Evolutionary conservation across 2,888 invertebrate genomes (phyloP), one percentile per base, ranked within the genome.

Genomic region (Cacoxenus indagator): DNA sequence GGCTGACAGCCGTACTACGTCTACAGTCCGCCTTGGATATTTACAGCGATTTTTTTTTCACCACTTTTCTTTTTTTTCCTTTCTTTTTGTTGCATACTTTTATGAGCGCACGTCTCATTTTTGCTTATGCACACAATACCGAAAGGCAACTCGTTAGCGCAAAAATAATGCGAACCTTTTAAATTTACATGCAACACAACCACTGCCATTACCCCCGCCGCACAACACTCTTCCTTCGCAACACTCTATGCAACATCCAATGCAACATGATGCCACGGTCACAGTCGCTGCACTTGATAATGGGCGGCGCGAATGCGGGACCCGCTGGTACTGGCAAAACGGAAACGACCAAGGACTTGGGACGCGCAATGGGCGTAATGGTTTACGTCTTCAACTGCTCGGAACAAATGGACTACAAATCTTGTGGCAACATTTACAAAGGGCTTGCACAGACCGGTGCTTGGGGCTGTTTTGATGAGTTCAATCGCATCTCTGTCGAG

Each of bases 401-500:
- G 0, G 97, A 97, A 88, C 97, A 97, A 90, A 97, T 98, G 97
- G 97, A 98, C 89, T 98, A 97, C 89, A 96, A 96, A 89, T 97
- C 97, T 46, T 95, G 97, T 81, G 97, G 96, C 65, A 97, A 96
- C 88, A 97, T 98, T 89, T 98, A 97, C 89, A 98, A 97, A 90
- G 98, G 91, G 87, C 89, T 98, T 65, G 93, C 96, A 1, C 97
- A 98, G 89, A 96, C 97, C 19, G 98, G 98, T 2, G 96, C 97
- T 27, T 98, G 97, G 97, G 98, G 98, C 55, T 98, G 98, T 88
- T 98, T 98, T 88, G 98, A 98, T 87, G 98, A 98, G 89, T 98
- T 98, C 89, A 98, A 98, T 89, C 91, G 98, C 71, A 98, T 98
- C 85, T 94, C 97, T 1, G 95, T 98, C n/a, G 98, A 98, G 89